phyloP scores from a whole-genome alignment of 2,797 vertebrate genomes.

The Chelon auratus region DNA sequence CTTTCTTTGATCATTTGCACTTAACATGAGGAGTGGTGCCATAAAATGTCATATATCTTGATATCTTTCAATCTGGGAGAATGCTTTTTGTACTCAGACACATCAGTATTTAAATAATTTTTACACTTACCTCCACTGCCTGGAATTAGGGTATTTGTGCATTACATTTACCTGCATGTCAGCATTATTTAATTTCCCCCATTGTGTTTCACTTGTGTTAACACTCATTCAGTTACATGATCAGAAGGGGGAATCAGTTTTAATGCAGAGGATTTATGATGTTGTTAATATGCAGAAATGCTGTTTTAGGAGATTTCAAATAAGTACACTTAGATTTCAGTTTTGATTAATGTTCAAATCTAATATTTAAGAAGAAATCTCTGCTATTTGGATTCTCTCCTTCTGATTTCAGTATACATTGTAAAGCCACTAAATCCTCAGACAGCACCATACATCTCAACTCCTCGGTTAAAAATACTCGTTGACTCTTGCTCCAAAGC shows the following conservation, averaged over 20 bases:
- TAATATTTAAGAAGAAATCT: conserved; percentile 13
- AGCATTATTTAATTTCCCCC: conserved; percentile 23
- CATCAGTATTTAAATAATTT: conserved; percentile 24
- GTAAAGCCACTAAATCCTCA: conserved; percentile 46
- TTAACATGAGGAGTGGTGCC: conserved; percentile 49
- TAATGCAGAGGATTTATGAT: not conserved
- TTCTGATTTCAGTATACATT: conserved; percentile 22
- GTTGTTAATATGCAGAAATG: conserved; percentile 5
- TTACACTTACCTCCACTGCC: not conserved
- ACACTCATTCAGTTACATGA: conserved; percentile 10
- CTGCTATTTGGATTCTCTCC: not conserved
- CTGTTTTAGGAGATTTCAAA: conserved; percentile 22
- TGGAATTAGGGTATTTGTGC: conserved; percentile 10
- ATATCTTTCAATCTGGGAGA: conserved; percentile 30
- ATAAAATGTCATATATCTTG: conserved; percentile 26
- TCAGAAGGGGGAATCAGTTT: conserved; percentile 16
- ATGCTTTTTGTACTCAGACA: conserved; percentile 8
- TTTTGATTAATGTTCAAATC: conserved; percentile 14
- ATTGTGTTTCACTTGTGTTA: conserved; percentile 1
- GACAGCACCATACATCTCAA: conserved; percentile 14
- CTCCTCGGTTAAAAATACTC: conserved; percentile 23
- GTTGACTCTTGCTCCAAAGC: not conserved
- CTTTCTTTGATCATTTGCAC: conserved; percentile 70
- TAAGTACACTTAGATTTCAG: not conserved
- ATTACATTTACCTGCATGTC: conserved; percentile 36